Conservation (phyloP, 2,888 invertebrate species). For the Drosophila pseudotalamancana region DNA sequence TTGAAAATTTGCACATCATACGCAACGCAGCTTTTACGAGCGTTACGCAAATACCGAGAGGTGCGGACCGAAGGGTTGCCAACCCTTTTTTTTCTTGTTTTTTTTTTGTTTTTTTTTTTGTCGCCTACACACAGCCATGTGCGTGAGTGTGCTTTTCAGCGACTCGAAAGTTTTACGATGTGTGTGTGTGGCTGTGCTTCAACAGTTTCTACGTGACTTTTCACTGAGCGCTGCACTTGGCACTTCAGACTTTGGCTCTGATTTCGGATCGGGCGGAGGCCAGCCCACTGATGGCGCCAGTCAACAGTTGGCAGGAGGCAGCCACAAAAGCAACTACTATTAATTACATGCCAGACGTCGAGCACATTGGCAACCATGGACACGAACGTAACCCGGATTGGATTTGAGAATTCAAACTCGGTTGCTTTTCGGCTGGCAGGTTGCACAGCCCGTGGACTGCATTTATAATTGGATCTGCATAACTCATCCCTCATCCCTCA, state of each 20-base stretch:
- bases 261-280: constrained; percentile 10
- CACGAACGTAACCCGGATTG: constrained; percentile 2
- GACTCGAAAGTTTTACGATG: constrained; percentile 68
- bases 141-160: constrained; percentile 16
- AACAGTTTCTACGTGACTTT: constrained; percentile 77
- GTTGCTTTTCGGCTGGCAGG: background rate
- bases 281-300: constrained; percentile 46
- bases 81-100: constrained; percentile 48
- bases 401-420: background rate
- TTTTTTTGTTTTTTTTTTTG: too few species aligned
- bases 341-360: constrained; percentile 61
- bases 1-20: constrained; percentile 74
- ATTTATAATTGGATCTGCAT: constrained; percentile 62
- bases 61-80: constrained; percentile 9
- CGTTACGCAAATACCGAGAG: constrained; percentile 40
- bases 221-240: constrained; percentile 59
- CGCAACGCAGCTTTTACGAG: constrained; percentile 62
- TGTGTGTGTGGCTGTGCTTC: too few species aligned
- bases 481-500: too few species aligned
- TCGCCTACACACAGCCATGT: background rate
- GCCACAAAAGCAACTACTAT: constrained; percentile 36
- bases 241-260: constrained; percentile 47
- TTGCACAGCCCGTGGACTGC: constrained; percentile 14
- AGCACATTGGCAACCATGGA: constrained; percentile 42
- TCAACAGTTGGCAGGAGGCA: constrained; percentile 67